phyloP scores from a whole-genome alignment of 2,797 vertebrate species.

The Silurus aristotelis region DNA sequence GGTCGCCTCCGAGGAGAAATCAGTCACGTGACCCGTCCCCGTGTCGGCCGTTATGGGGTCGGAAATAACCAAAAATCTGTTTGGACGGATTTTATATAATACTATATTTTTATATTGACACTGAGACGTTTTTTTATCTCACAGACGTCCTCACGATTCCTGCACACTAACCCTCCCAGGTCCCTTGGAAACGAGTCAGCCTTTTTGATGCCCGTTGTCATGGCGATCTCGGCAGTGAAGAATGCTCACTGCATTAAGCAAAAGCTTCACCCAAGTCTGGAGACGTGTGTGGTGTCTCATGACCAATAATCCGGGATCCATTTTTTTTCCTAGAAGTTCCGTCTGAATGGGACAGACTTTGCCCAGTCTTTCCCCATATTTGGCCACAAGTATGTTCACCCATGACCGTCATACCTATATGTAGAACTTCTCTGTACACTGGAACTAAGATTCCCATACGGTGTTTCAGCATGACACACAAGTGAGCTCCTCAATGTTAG shows the following conservation, averaged over 20 bases:
- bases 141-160: conserved; percentile 38
- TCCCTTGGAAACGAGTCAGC: conserved; percentile 40
- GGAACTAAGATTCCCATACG: too few species aligned
- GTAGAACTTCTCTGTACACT: too few species aligned
- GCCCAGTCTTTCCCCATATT: neutral
- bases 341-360: neutral
- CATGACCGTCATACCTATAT: neutral
- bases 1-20: too few species aligned
- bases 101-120: neutral
- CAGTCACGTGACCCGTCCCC: too few species aligned
- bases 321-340: too few species aligned
- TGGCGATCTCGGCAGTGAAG: conserved; percentile 47
- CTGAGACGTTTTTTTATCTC: neutral
- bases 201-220: conserved; percentile 56
- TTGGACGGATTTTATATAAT: too few species aligned
- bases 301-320: too few species aligned
- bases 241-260: conserved; percentile 31
- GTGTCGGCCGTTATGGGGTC: too few species aligned
- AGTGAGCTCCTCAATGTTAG: too few species aligned
- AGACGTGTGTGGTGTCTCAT: neutral
- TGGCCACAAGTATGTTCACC: neutral
- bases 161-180: conserved; percentile 16
- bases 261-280: conserved; percentile 25
- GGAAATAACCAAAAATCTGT: too few species aligned
- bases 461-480: too few species aligned